Percentiles rank a stretch among this genome's conserved stretches.
phyloP scores from a whole-genome alignment of 2,113 vertebrate species.

The Leptodactylus fuscus region DNA sequence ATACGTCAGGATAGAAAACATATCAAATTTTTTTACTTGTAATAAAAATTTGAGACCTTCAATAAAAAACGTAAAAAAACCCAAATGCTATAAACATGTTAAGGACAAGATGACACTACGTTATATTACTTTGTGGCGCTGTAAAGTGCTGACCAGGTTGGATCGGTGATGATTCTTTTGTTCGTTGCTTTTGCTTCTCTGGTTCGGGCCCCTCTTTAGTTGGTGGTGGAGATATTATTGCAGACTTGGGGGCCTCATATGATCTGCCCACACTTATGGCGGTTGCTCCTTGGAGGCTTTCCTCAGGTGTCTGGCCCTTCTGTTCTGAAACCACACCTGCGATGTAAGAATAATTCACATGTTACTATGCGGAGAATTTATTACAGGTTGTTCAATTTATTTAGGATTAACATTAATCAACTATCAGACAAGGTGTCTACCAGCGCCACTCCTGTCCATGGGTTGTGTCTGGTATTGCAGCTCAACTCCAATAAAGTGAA shows the following conservation, averaged over 20 bases:
- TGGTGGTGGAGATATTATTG: not conserved
- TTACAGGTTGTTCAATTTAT: too few species aligned
- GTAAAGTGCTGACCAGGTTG: not conserved
- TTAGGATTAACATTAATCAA: too few species aligned
- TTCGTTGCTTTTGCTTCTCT: not conserved
- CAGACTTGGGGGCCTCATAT: not conserved
- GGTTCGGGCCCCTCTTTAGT: not conserved
- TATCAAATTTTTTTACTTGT: not conserved
- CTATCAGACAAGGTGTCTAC: too few species aligned
- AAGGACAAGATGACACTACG: not conserved
- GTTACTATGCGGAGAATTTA: not conserved
- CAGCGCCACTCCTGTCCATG: too few species aligned
- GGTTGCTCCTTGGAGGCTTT: not conserved
- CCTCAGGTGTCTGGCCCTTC: constrained; percentile 19
- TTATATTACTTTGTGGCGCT: not conserved
- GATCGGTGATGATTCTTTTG: not conserved
- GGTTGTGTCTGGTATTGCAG: too few species aligned
- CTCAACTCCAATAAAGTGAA: too few species aligned
- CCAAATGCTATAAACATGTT: not conserved
- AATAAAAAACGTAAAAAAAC: not conserved
- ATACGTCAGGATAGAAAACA: not conserved
- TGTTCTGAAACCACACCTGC: constrained; percentile 56
- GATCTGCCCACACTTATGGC: not conserved
- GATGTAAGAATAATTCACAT: not conserved
- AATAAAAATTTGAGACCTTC: not conserved